Base-by-base conservation (phyloP, 2,113 vertebrate species). In the Lagopus leucura region DNA sequence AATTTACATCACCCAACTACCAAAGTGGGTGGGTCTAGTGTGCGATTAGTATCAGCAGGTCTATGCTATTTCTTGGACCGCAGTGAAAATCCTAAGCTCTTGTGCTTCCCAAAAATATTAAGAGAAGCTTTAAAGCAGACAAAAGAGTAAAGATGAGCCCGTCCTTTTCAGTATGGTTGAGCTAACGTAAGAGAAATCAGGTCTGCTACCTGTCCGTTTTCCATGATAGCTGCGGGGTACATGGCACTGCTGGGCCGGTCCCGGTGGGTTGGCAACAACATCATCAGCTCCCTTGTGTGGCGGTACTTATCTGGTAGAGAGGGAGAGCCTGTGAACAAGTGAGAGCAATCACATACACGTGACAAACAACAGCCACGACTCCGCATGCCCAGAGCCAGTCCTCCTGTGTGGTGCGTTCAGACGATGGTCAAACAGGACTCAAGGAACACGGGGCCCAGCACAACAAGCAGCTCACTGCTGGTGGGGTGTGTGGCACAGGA, bases 291-390 rank as follows among this genome's bases (percentile, higher is more conserved):
- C 89, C 99, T 97, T 97, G 98, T 98, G 91, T 99, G 99, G 94
- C 99, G 98, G 96, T 99, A 98, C 97, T 99, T 99, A 97, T 99
- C 99, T 79, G 99, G 99, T 96, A 99, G 98, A 96, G 99, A 99
- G 75, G 99, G 99, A 97, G 99, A 99, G 89, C 99, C 99, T 99
- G 97, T 96, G 97, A 98, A 98, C 98, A 97, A 98, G 98, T 97
- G 97, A 98, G 97, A 98, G 88, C 43, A 97, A 98, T 98, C 97
- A 98, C 97, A 85, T 97, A 98, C 97, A 98, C 95, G 19, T 96
- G 97, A 98, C 97, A 97, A 90, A 96, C 95, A 97, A 96, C 97
- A 97, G 89, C 96, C 82, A 96, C 64, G 90, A 88, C 86, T 95
- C 93, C 5, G 83, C 64, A 77, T 94, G 95, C 89, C 94, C 95